Conservation (phyloP, 2,797 vertebrate genomes). For the Acipenser transmontanus region DNA sequence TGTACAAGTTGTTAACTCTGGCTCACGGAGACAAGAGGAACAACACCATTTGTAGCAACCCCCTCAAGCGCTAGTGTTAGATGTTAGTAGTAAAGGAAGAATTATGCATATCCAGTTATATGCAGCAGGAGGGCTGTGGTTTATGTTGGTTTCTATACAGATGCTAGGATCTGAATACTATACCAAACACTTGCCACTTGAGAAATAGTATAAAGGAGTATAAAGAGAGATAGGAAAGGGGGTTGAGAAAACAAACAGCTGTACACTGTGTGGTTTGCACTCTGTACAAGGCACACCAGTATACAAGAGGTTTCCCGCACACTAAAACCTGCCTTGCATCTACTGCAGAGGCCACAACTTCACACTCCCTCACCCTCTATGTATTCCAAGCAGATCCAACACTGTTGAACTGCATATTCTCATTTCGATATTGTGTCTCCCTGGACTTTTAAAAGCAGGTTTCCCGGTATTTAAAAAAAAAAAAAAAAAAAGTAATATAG, state of each 20-base stretch:
- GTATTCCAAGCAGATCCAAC: neutral
- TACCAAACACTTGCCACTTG: constrained; percentile 63
- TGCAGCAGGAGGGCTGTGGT: constrained; percentile 42
- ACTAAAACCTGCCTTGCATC: constrained; percentile 24
- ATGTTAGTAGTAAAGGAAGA: constrained; percentile 49
- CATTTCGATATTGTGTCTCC: neutral
- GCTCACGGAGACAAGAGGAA: neutral
- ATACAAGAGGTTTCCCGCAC: constrained; percentile 33
- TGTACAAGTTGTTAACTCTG: neutral
- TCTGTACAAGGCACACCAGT: constrained; percentile 50
- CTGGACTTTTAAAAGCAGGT: constrained; percentile 24
- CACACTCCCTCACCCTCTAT: neutral
- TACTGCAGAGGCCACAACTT: constrained; percentile 12
- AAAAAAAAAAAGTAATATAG: constrained; percentile 37
- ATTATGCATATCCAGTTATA: constrained; percentile 49
- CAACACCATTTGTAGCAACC: neutral
- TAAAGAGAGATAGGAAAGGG: constrained; percentile 53
- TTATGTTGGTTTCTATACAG: constrained; percentile 60
- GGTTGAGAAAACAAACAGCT: constrained; percentile 33
- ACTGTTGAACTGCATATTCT: neutral
- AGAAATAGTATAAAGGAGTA: constrained; percentile 53
- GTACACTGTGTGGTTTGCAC: constrained; percentile 50
- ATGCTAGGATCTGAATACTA: constrained; percentile 56
- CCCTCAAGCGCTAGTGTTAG: neutral
- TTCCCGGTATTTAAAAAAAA: constrained; percentile 41